These are phyloP conservation scores for Nymphalis urticae DNA, from an alignment of 2,888 invertebrate species.

Conservation along the genomic window DNA sequence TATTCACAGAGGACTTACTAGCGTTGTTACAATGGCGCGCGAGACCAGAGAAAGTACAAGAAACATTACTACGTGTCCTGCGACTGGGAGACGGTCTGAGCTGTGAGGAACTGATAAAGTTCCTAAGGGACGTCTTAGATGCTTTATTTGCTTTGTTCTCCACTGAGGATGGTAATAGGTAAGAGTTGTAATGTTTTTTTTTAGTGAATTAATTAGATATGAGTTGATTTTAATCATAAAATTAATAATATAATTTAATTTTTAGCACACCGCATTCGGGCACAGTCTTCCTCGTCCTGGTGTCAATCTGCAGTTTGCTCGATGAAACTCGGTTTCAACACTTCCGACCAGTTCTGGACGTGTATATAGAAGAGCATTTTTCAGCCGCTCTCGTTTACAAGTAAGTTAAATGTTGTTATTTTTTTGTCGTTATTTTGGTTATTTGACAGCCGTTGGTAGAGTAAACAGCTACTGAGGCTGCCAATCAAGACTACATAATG, in stretches of 20 bases:
- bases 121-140: slow-evolving; percentile 96
- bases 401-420: slow-evolving; percentile 69
- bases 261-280: slow-evolving; percentile 91
- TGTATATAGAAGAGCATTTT: slow-evolving; percentile 96
- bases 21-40: slow-evolving; percentile 95
- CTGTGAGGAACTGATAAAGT: slow-evolving; percentile 96
- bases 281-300: slow-evolving; percentile 94
- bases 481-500: no score
- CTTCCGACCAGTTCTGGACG: slow-evolving; percentile 96
- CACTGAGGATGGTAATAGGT: slow-evolving; percentile 93
- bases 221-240: neutral
- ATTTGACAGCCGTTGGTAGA: no score
- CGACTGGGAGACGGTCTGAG: slow-evolving; percentile 90
- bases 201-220: neutral
- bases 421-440: no score
- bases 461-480: no score
- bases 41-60: slow-evolving; percentile 92
- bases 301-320: slow-evolving; percentile 94
- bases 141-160: slow-evolving; percentile 96
- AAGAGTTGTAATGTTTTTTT: slow-evolving; percentile 14
- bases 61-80: slow-evolving; percentile 90
- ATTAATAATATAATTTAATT: slow-evolving; percentile 32
- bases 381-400: slow-evolving; percentile 97
- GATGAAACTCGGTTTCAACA: slow-evolving; percentile 96
- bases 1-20: slow-evolving; percentile 88